A percentile compares a stretch with the other conserved stretches of the same genome.
These are phyloP conservation scores for Temnothorax ravouxi DNA, from an alignment of 2,888 invertebrate genomes.

Conservation along the genomic window DNA sequence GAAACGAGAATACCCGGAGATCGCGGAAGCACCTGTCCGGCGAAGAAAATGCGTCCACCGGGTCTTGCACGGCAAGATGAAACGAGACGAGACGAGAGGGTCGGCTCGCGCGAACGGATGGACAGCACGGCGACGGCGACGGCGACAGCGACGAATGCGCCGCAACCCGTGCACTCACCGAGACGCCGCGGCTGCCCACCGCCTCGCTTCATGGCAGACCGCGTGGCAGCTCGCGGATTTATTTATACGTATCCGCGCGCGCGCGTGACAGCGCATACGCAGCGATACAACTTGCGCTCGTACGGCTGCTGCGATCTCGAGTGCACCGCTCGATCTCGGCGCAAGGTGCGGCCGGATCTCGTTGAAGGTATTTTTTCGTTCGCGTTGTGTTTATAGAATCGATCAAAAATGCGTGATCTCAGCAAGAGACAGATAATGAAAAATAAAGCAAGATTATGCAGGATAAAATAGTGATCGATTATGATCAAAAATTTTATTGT, in stretches of 20 bases:
- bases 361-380: neutral
- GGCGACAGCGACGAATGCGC: slow-evolving; percentile 59
- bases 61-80: slow-evolving; percentile 55
- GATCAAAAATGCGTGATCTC: neutral
- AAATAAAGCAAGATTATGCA: neutral
- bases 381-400: neutral
- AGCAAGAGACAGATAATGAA: neutral
- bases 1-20: slow-evolving; percentile 70
- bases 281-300: slow-evolving; percentile 44
- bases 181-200: slow-evolving; percentile 60
- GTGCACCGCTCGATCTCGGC: neutral
- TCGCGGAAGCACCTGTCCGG: slow-evolving; percentile 81
- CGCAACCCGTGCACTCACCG: slow-evolving; percentile 61
- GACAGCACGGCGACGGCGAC: slow-evolving; percentile 49
- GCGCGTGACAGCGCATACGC: slow-evolving; percentile 42
- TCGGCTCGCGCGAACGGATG: slow-evolving; percentile 45
- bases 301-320: slow-evolving; percentile 23
- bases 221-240: slow-evolving; percentile 85
- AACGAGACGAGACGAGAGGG: slow-evolving; percentile 20
- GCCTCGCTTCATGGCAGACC: slow-evolving; percentile 83
- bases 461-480: neutral
- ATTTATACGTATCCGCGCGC: slow-evolving; percentile 81
- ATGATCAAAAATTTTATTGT: neutral
- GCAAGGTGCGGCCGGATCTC: slow-evolving; percentile 21
- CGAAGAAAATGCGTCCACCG: slow-evolving; percentile 68